Conservation (phyloP, 2,113 vertebrate species). For the Paralichthys olivaceus region DNA sequence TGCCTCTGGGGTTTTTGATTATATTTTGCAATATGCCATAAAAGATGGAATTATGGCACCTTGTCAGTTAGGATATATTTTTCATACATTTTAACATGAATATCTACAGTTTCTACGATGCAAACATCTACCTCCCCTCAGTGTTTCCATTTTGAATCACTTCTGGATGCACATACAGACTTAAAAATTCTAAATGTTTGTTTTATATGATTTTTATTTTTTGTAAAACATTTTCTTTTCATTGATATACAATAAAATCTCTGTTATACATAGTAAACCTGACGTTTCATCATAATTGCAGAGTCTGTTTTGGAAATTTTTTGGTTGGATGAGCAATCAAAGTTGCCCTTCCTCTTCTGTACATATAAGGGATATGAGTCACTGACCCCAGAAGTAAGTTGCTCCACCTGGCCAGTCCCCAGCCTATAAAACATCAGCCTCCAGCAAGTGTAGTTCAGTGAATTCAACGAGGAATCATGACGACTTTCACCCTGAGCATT, state of each 20-base stretch:
- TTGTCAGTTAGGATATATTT: too few species aligned
- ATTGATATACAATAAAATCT: neutral
- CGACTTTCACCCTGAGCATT: slow-evolving; percentile 50
- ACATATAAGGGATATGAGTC: slow-evolving; percentile 47
- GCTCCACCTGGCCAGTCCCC: slow-evolving; percentile 32
- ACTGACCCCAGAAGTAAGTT: slow-evolving; percentile 21
- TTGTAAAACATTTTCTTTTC: neutral
- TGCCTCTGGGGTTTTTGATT: too few species aligned
- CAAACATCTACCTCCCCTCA: too few species aligned
- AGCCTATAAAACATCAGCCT: slow-evolving; percentile 61
- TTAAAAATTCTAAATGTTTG: neutral
- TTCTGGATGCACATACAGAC: neutral
- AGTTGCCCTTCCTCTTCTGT: slow-evolving; percentile 44
- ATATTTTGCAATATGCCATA: too few species aligned
- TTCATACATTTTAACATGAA: too few species aligned
- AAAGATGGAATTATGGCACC: too few species aligned
- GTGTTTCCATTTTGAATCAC: too few species aligned
- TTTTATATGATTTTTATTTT: too few species aligned
- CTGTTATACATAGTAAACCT: neutral
- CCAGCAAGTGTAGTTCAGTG: slow-evolving; percentile 9
- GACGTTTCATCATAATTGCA: neutral
- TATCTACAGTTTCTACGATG: too few species aligned
- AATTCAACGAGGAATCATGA: slow-evolving; percentile 68
- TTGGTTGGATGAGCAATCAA: slow-evolving; percentile 36
- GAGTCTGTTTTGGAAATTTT: neutral